These are phyloP conservation scores for Etheostoma spectabile DNA, from an alignment of 2,113 vertebrate genomes.

Conservation along the genomic window DNA sequence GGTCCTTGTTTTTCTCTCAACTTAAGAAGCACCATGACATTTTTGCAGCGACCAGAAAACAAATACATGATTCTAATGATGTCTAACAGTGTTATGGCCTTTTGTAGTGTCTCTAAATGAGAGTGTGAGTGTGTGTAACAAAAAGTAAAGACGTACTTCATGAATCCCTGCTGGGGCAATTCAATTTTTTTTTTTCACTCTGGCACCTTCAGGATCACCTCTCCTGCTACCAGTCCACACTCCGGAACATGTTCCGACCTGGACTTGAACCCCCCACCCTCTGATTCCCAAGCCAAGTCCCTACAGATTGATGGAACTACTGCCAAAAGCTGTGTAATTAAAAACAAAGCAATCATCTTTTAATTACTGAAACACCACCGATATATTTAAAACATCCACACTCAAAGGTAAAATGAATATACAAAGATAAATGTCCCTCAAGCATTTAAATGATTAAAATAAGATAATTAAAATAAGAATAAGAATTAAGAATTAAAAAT, in stretches of 20 bases:
- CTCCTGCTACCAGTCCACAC: no score
- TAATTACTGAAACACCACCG: neutral
- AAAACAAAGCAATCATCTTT: neutral
- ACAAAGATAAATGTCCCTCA: neutral
- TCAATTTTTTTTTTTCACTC: no score
- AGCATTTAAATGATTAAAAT: neutral
- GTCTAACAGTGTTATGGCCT: neutral
- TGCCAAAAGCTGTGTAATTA: neutral
- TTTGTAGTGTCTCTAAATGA: neutral
- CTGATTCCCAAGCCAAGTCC: no score
- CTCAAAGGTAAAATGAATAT: neutral
- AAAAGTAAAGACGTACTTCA: no score
- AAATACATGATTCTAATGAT: slow-evolving; percentile 24
- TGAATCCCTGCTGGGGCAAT: no score
- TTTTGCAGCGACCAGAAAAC: neutral
- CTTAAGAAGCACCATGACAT: neutral
- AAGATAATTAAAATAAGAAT: no score
- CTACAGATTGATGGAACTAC: no score
- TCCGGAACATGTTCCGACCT: no score
- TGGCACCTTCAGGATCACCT: no score
- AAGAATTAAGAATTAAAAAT: no score
- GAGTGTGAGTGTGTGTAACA: neutral
- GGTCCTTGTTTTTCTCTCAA: slow-evolving; percentile 13
- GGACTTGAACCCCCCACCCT: no score
- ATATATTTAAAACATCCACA: neutral